phyloP scores from a whole-genome alignment of 2,888 invertebrate genomes.

The Dendrolimus houi region DNA sequence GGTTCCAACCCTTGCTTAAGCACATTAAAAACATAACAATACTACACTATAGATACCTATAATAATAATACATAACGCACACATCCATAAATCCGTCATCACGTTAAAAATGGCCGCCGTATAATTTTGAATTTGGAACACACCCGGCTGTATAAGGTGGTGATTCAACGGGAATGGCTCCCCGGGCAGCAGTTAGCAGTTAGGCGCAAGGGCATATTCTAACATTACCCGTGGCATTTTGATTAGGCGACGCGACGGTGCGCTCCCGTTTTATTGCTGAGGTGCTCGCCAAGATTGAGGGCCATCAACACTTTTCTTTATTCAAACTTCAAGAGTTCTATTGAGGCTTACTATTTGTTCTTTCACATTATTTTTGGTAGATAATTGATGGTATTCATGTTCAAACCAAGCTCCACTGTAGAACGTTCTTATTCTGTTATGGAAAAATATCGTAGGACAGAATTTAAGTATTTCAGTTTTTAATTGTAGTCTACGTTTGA shows the following conservation, averaged over 20 bases:
- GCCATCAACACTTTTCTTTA: neutral
- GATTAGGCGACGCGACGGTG: neutral
- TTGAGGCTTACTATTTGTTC: too few species aligned
- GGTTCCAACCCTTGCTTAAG: too few species aligned
- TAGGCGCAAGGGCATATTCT: neutral
- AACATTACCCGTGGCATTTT: neutral
- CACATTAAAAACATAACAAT: too few species aligned
- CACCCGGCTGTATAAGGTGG: neutral
- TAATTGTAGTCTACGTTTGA: too few species aligned
- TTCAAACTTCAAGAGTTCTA: too few species aligned
- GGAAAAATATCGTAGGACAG: too few species aligned
- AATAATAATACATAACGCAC: neutral
- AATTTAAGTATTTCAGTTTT: too few species aligned
- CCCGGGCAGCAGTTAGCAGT: neutral
- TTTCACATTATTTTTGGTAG: too few species aligned
- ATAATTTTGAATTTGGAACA: conserved; percentile 46
- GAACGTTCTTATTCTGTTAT: too few species aligned
- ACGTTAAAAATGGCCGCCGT: conserved; percentile 45
- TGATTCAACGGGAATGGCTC: neutral
- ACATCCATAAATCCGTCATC: conserved; percentile 44
- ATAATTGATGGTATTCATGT: too few species aligned
- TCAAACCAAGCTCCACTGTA: too few species aligned
- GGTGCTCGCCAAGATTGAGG: neutral
- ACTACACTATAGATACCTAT: neutral
- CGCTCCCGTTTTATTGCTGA: neutral